These are phyloP conservation scores for Drosophila takahashii DNA, from an alignment of 1,140 invertebrate species.

Conservation along the genomic window DNA sequence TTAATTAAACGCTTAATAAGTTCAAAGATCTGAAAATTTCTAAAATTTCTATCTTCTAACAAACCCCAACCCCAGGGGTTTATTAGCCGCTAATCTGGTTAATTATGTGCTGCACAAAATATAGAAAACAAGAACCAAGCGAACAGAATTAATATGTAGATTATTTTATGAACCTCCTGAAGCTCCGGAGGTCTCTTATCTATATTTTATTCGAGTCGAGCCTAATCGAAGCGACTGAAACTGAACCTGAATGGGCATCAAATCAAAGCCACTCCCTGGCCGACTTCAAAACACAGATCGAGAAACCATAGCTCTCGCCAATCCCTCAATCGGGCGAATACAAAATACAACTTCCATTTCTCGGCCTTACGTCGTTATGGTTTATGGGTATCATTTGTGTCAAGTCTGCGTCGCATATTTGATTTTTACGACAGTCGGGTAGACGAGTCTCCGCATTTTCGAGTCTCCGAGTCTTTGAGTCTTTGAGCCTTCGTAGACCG, in stretches of 20 bases:
- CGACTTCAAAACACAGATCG: slow-evolving; percentile 31
- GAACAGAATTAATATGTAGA: slow-evolving; percentile 42
- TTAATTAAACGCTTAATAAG: not conserved
- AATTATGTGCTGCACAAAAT: slow-evolving; percentile 43
- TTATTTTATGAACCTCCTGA: slow-evolving; percentile 14
- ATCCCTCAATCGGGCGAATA: slow-evolving; percentile 47
- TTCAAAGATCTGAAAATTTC: slow-evolving; percentile 8
- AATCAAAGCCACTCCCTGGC: slow-evolving; percentile 43
- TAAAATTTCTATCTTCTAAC: slow-evolving; percentile 2
- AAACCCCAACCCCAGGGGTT: slow-evolving; percentile 19
- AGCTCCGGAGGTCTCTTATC: slow-evolving; percentile 12
- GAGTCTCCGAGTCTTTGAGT: not conserved
- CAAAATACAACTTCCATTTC: slow-evolving; percentile 47
- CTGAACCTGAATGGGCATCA: slow-evolving; percentile 7
- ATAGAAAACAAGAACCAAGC: not conserved
- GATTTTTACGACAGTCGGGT: slow-evolving; percentile 56
- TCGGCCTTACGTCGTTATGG: slow-evolving; percentile 43
- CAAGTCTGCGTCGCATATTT: slow-evolving; percentile 51
- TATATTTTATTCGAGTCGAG: slow-evolving; percentile 15
- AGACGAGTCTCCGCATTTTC: slow-evolving; percentile 18
- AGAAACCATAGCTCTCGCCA: slow-evolving; percentile 32
- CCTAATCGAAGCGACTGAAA: slow-evolving; percentile 13
- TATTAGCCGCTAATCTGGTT: slow-evolving; percentile 40
- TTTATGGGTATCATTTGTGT: slow-evolving; percentile 69
- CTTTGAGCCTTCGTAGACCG: slow-evolving; percentile 27